A percentile compares a stretch with the other conserved stretches of the same genome.
phyloP scores from a whole-genome alignment of 1,140 invertebrate genomes.

The Brachionus calyciflorus region DNA sequence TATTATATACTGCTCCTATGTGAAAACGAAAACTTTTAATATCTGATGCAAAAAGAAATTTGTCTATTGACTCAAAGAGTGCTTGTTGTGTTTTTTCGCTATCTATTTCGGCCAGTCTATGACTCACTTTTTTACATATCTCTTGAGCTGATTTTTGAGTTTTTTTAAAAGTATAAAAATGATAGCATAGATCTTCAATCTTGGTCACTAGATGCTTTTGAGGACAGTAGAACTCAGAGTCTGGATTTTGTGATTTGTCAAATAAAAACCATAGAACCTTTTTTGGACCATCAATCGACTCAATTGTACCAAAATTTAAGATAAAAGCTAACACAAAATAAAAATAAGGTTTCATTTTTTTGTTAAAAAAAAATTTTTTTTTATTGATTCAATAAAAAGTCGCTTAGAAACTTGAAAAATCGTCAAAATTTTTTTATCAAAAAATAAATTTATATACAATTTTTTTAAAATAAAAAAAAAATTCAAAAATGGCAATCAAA shows the following conservation, averaged over 20 bases:
- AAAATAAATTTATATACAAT: no score
- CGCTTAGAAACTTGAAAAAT: no score
- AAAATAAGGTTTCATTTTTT: no score
- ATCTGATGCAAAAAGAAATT: neutral
- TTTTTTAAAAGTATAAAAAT: conserved; percentile 22
- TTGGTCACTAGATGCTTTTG: conserved; percentile 2
- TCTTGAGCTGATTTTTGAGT: neutral
- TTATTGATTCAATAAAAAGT: no score
- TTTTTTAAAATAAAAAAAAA: no score
- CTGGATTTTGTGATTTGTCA: neutral
- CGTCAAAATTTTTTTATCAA: no score
- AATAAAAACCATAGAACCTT: conserved; percentile 32
- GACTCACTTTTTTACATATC: conserved; percentile 21
- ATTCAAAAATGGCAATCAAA: no score
- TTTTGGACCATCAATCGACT: neutral
- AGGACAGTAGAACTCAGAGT: conserved; percentile 16
- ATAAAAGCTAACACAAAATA: neutral
- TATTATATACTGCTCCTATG: neutral
- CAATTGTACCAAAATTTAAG: neutral
- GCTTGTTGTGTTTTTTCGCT: neutral
- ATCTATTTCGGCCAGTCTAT: neutral
- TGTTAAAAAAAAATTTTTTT: no score
- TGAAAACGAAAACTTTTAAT: neutral
- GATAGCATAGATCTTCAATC: conserved; percentile 9
- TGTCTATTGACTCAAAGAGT: neutral